Base-by-base conservation (phyloP, 2,888 invertebrate species). In the Brachynemurus nebulosus region DNA sequence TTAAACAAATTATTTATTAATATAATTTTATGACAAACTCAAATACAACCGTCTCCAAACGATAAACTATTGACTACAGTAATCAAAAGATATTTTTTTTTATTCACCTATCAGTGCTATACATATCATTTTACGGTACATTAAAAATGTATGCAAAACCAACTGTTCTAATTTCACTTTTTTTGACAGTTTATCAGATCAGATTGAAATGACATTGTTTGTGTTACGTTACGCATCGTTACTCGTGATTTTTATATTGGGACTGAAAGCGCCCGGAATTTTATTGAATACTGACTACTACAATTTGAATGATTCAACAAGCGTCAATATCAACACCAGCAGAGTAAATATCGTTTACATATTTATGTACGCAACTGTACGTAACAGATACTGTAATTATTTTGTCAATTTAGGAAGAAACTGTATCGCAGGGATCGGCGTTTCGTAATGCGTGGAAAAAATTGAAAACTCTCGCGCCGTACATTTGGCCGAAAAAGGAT, bases 401-500 rank as follows among this genome's bases (percentile, higher is more conserved):
- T n/a, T n/a, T n/a, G n/a, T n/a, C n/a, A n/a, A n/a, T n/a, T n/a
- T n/a, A n/a, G n/a, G n/a, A n/a, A n/a, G n/a, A 35, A 9, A 12
- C 14, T 14, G 9, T 12, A n/a, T 12, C 69, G 53, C 76, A 72
- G 55, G 67, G 69, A 45, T 89, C 89, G 6, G 83, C 89, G 27
- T 90, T 88, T 72, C 70, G 71, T 45, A 86, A 86, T 66, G 75
- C 78, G 3, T 82, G 78, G 71, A 71, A 74, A 54, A 93, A 93
- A 63, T 61, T 88, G 9, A 76, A 76, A 54, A 79, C 78, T 4
- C 71, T 97, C 35, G 67, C 83, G 49, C 96, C 96, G 1, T 96
- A 91, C 67, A 67, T 97, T 23, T 98, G 97, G 97, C 97, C 97
- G 0, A 82, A 78, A 56, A 86, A 81, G 54, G 83, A 82, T 59